Conservation (phyloP, 1,140 invertebrate species). For the Apis cerana region DNA sequence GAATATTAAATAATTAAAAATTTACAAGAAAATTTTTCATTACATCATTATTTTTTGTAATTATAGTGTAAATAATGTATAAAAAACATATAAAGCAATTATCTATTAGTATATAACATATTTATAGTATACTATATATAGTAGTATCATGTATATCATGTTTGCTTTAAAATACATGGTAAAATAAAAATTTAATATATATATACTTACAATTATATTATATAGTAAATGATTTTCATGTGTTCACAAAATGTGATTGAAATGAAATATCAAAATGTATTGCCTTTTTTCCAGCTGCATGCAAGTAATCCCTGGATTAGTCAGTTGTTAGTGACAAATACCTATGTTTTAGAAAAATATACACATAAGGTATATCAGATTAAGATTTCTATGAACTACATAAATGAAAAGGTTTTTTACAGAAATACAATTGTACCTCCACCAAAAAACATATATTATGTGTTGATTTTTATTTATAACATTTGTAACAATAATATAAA, state of each 20-base stretch:
- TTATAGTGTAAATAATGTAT: conserved; percentile 14
- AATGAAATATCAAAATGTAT: conserved; percentile 70
- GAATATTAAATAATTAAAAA: conserved; percentile 23
- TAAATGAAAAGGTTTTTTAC: conserved; percentile 27
- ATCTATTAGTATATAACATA: conserved; percentile 2
- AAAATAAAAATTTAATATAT: background rate
- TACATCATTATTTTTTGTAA: background rate
- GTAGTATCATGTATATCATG: background rate
- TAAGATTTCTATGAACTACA: conserved; percentile 3
- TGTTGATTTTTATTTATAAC: conserved; percentile 60
- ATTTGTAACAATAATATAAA: conserved; percentile 67
- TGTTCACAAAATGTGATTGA: conserved; percentile 70
- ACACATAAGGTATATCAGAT: conserved; percentile 24
- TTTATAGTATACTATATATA: background rate
- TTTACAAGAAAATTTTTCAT: background rate
- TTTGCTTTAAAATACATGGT: conserved; percentile 1
- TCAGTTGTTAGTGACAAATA: conserved; percentile 68
- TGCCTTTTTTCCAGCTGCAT: conserved; percentile 78
- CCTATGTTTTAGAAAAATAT: conserved; percentile 50
- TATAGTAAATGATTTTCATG: conserved; percentile 60
- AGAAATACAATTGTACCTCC: conserved; percentile 27
- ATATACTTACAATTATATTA: conserved; percentile 42
- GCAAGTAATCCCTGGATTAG: conserved; percentile 73
- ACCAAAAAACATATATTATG: conserved; percentile 38
- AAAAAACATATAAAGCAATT: conserved; percentile 4